Base-by-base conservation (phyloP, 1,140 invertebrate species). In the Heliconius melpomene region DNA sequence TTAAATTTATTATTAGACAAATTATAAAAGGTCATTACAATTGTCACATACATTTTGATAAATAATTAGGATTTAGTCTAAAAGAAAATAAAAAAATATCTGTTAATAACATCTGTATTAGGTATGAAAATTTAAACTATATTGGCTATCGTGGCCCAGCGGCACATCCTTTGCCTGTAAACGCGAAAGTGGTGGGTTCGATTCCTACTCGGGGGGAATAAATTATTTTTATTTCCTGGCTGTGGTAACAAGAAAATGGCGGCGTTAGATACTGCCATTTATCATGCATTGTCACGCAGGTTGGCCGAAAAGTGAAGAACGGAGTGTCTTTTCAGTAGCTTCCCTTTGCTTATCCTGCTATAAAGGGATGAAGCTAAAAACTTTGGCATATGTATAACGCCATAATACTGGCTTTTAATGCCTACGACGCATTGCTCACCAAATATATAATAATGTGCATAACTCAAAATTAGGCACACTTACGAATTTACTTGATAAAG, bases 401-500 rank as follows among this genome's bases (percentile, higher is more conserved):
- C 60, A 26, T 26, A 11, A 29, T 66, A 6, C 11, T 66, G 60
- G 60, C 26, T 66, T 46, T 57, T 23, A 32, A 32, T 66, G 60
- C 23, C 60, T 66, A 80, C 73, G 76, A 84, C 70, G 82, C 83
- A 75, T 82, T 85, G 85, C 84, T 86, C 84, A 86, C 85, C 71
- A 74, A 84, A 75, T 75, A 74, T 77, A 80, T 66, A 66, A 66
- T 66, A 66, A 29, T 29, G 60, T 66, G 60, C 60, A 81, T 80
- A 66, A 83, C 74, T 82, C 75, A 76, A 78, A 78, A 76, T 23
- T 77, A 86, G 85, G 85, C 86, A 89, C 87, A 87, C 85, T 87
- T 88, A 89, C 87, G 87, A 91, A 89, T 90, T 90, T 90, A 90
- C 86, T 85, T 80, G 74, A 76, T 82, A 87, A 84, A 84, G 85